A percentile compares a stretch with the other conserved stretches of the same genome.
phyloP scores from a whole-genome alignment of 2,113 vertebrate species.

The Chloebia gouldiae region DNA sequence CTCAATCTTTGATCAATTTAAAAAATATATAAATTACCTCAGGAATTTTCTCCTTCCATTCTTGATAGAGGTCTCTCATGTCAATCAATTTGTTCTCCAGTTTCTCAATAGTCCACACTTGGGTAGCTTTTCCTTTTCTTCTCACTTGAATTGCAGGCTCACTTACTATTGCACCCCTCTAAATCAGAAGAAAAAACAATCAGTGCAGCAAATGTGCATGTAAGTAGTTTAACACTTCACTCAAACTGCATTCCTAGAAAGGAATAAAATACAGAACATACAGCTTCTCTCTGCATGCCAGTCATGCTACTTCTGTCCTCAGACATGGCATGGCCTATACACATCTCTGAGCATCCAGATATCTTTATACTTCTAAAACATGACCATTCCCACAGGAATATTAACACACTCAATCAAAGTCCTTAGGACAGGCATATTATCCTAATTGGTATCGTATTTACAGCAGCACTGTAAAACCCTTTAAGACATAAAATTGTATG shows the following conservation, averaged over 20 bases:
- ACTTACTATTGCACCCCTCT: slow-evolving; percentile 95
- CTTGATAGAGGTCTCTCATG: slow-evolving; percentile 96
- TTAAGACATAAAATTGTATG: not conserved
- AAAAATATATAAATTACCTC: slow-evolving; percentile 65
- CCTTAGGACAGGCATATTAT: not conserved
- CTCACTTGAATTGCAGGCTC: slow-evolving; percentile 96
- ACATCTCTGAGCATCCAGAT: not conserved
- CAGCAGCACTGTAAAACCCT: not conserved
- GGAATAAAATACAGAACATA: not conserved
- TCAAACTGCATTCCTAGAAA: not conserved
- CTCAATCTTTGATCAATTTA: not conserved
- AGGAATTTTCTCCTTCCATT: slow-evolving; percentile 88
- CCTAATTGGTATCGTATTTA: not conserved
- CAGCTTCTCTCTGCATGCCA: not conserved
- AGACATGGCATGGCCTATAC: not conserved
- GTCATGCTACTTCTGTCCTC: not conserved
- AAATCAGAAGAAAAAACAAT: not conserved
- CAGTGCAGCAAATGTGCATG: not conserved
- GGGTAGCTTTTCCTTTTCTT: slow-evolving; percentile 89
- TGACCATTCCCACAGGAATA: not conserved
- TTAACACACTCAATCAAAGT: not conserved
- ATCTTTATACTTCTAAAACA: not conserved
- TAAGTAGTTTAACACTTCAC: not conserved
- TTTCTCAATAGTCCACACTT: slow-evolving; percentile 97
- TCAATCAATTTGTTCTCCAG: slow-evolving; percentile 97